Conservation (phyloP, 1,140 invertebrate genomes). For the Steinernema feltiae region DNA sequence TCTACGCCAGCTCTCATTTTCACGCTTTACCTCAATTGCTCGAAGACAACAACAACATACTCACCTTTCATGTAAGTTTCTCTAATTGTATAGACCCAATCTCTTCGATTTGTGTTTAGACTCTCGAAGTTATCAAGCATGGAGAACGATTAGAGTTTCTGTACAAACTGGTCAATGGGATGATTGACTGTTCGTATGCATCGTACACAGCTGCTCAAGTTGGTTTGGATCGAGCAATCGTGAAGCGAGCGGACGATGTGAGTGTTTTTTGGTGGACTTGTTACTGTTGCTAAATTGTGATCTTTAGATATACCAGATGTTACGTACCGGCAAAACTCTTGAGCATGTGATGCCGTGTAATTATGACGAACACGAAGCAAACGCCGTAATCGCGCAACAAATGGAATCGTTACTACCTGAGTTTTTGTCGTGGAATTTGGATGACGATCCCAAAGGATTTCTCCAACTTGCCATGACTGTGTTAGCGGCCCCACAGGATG, state of each 20-base stretch:
- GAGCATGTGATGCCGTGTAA: neutral
- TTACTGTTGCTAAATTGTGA: neutral
- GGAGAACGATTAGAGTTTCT: conserved; percentile 40
- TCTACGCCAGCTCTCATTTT: conserved; percentile 50
- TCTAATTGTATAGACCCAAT: conserved; percentile 16
- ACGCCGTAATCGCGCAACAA: neutral
- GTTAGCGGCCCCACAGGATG: neutral
- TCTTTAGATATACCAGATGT: neutral
- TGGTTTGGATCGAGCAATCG: conserved; percentile 41
- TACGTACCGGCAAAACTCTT: neutral
- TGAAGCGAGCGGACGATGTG: conserved; percentile 46
- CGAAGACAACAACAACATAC: conserved; percentile 8
- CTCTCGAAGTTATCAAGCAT: conserved; percentile 42
- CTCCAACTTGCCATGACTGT: neutral
- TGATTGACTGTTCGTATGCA: conserved; percentile 46
- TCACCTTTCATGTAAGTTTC: neutral
- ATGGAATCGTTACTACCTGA: neutral
- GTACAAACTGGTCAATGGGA: conserved; percentile 44
- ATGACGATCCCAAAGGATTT: neutral
- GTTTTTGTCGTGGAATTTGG: neutral
- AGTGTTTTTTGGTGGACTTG: conserved; percentile 13
- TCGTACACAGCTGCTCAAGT: conserved; percentile 45
- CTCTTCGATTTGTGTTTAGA: conserved; percentile 39
- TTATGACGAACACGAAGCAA: neutral
- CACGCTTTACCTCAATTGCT: conserved; percentile 44